These are phyloP conservation scores for Apis dorsata DNA, from an alignment of 1,140 invertebrate species.

Conservation along the genomic window DNA sequence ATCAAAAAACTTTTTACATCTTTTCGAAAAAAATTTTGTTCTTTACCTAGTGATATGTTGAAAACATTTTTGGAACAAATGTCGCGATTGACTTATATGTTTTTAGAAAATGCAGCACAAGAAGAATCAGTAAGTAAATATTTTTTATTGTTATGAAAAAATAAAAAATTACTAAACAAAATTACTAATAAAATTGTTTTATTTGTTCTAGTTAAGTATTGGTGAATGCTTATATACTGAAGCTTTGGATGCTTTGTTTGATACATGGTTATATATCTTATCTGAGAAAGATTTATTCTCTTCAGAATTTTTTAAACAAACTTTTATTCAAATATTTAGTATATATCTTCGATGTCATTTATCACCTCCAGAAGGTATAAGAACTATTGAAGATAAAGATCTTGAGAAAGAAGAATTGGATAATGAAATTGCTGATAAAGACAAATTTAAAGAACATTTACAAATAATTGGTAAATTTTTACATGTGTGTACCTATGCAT, in stretches of 20 bases:
- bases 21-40: slow-evolving; percentile 79
- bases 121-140: slow-evolving; percentile 85
- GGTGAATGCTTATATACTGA: slow-evolving; percentile 88
- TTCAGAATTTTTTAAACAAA: slow-evolving; percentile 80
- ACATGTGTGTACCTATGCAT: not conserved
- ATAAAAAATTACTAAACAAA: not conserved
- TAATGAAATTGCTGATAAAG: slow-evolving; percentile 86
- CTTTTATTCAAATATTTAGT: slow-evolving; percentile 85
- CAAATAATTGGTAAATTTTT: slow-evolving; percentile 82
- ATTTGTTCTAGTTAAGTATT: slow-evolving; percentile 74
- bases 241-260: slow-evolving; percentile 90
- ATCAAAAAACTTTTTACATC: slow-evolving; percentile 84
- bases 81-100: slow-evolving; percentile 86
- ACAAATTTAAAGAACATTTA: slow-evolving; percentile 86
- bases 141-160: too few relatives aligned
- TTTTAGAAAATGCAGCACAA: slow-evolving; percentile 86
- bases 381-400: slow-evolving; percentile 78
- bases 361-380: slow-evolving; percentile 89
- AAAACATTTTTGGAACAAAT: slow-evolving; percentile 83
- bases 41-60: slow-evolving; percentile 80
- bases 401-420: slow-evolving; percentile 83
- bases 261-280: slow-evolving; percentile 87
- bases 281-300: slow-evolving; percentile 82
- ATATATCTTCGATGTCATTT: slow-evolving; percentile 91
- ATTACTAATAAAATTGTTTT: slow-evolving; percentile 16